These are phyloP conservation scores for Nymphicus hollandicus DNA, from an alignment of 2,113 vertebrate species.

Conservation along the genomic window DNA sequence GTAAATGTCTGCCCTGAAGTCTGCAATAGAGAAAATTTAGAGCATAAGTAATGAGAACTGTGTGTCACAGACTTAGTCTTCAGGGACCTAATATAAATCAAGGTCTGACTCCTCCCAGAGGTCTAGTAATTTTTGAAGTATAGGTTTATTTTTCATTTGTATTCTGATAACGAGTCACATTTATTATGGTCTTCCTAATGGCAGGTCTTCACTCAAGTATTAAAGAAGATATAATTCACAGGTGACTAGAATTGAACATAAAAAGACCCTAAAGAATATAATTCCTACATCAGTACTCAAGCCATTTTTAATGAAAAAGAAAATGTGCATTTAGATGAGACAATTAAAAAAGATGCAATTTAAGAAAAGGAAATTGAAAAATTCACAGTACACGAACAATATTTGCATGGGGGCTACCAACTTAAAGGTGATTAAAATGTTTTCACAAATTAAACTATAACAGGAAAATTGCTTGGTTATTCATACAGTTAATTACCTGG, in stretches of 20 bases:
- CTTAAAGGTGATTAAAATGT: slow-evolving; percentile 13
- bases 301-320: slow-evolving; percentile 26
- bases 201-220: background rate
- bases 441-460: background rate
- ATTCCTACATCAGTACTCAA: background rate
- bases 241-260: background rate
- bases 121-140: background rate
- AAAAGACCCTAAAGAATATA: background rate
- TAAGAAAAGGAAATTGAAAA: slow-evolving; percentile 44
- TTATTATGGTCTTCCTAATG: slow-evolving; percentile 27
- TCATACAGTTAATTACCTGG: slow-evolving; percentile 13
- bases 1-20: slow-evolving; percentile 1
- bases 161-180: slow-evolving; percentile 6
- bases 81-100: slow-evolving; percentile 2
- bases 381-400: background rate
- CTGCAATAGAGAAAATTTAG: background rate
- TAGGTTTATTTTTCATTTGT: slow-evolving; percentile 24
- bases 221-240: slow-evolving; percentile 8
- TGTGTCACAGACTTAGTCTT: background rate
- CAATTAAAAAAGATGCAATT: slow-evolving; percentile 29
- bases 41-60: background rate
- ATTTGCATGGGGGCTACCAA: background rate
- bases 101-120: background rate
- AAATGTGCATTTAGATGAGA: slow-evolving; percentile 37
- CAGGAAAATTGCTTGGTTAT: background rate